Evolutionary conservation across 2,888 invertebrate genomes (phyloP), one percentile per base, ranked within the genome.

Genomic region (Dascillus cervinus): DNA sequence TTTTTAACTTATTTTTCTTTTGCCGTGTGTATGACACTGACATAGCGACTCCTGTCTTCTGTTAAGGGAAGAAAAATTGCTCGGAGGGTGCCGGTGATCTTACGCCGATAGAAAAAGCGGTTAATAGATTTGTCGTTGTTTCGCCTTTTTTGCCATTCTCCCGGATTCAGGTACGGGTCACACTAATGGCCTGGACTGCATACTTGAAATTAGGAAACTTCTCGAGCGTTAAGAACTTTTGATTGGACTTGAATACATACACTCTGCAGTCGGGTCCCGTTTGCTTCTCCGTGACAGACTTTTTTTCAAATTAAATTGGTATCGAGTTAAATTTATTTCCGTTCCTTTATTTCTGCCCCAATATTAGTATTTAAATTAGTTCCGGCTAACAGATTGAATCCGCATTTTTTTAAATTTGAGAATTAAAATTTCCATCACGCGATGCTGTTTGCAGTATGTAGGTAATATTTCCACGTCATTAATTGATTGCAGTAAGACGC

Each of bases 201-300:
- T 39, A 39, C 39, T 41, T 39, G 45, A 46, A 43, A 46, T 46
- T 46, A 39, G 41, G 38, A 46, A 46, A 46, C 38, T 46, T 46
- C 37, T 38, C 39, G 24, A 39, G 30, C 43, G 41, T 43, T 41
- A 41, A 43, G 39, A 46, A 46, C 37, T 46, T 46, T 46, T 46
- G 43, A 46, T 46, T 43, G 43, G 46, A 41, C 34, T 38, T 32
- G 38, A 46, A 43, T 40, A n/a, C n/a, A 36, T 39, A 39, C 38
- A 29, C 26, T 29, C 24, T 29, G 31, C 27, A 39, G 41, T 34
- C 35, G 15, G 29, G 27, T 32, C 36, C 34, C 35, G 39, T 37
- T 39, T 28, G n/a, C n/a, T n/a, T n/a, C n/a, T n/a, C n/a, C n/a
- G n/a, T n/a, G n/a, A n/a, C n/a, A n/a, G n/a, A n/a, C n/a, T n/a